A percentile compares a stretch with the other conserved stretches of the same genome.
These are phyloP conservation scores for Macrocentrus cingulum DNA, from an alignment of 1,140 invertebrate genomes.

Conservation along the genomic window DNA sequence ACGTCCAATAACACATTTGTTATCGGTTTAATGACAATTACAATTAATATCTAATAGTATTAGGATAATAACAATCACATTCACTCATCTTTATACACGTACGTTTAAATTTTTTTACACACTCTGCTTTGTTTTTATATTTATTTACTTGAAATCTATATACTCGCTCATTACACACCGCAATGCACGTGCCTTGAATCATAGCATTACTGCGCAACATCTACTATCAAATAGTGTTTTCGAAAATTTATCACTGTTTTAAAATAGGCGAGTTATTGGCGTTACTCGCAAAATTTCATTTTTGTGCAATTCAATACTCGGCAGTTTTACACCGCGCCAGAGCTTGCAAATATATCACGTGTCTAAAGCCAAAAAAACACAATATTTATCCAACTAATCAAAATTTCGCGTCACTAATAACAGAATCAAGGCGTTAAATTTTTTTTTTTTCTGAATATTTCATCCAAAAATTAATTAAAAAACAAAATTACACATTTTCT, in stretches of 20 bases:
- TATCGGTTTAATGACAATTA: constrained; percentile 30
- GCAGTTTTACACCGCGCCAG: neutral
- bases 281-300: neutral
- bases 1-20: constrained; percentile 29
- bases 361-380: too few relatives aligned
- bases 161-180: constrained; percentile 18
- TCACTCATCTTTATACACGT: constrained; percentile 24
- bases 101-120: constrained; percentile 16
- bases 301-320: constrained; percentile 8
- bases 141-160: constrained; percentile 12
- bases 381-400: too few relatives aligned
- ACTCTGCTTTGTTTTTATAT: neutral
- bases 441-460: too few relatives aligned
- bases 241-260: constrained; percentile 8
- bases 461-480: too few relatives aligned
- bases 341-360: too few relatives aligned
- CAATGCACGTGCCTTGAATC: constrained; percentile 45
- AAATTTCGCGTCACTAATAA: too few relatives aligned
- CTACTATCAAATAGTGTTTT: constrained; percentile 48
- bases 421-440: too few relatives aligned
- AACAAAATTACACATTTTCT: too few relatives aligned
- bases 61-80: constrained; percentile 32
- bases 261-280: neutral
- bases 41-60: constrained; percentile 31
- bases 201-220: constrained; percentile 53